phyloP scores from a whole-genome alignment of 1,140 invertebrate genomes.

The Drosophila aff. region DNA sequence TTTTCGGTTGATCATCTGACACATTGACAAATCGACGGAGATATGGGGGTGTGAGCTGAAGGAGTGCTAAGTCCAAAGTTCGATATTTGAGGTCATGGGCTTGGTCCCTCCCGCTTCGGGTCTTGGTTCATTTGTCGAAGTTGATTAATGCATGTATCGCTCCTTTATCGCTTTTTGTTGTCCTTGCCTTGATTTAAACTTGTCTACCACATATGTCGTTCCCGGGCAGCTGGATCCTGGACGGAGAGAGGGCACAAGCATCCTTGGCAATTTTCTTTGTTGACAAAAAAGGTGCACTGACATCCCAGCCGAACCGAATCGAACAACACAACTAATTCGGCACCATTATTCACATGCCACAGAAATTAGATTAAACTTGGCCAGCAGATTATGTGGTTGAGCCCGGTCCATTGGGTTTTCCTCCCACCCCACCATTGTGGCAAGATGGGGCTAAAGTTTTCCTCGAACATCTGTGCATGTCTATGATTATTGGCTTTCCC shows the following conservation, averaged over 20 bases:
- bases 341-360: conserved; percentile 45
- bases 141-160: conserved; percentile 69
- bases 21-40: conserved; percentile 72
- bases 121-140: conserved; percentile 48
- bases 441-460: conserved; percentile 29
- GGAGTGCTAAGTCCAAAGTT: conserved; percentile 2
- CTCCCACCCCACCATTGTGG: not conserved
- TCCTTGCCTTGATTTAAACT: conserved; percentile 56
- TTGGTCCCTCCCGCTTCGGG: not conserved
- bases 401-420: conserved; percentile 3
- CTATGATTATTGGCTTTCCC: conserved; percentile 48
- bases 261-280: conserved; percentile 33
- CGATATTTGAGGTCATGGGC: conserved; percentile 23
- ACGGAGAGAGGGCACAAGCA: not conserved
- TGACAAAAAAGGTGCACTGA: conserved; percentile 51
- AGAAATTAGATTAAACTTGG: conserved; percentile 48
- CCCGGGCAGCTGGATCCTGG: conserved; percentile 2
- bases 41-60: not conserved
- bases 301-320: conserved; percentile 23
- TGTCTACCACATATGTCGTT: conserved; percentile 56
- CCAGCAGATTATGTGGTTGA: conserved; percentile 32
- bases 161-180: conserved; percentile 29
- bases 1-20: conserved; percentile 50
- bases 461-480: conserved; percentile 39
- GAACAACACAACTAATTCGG: conserved; percentile 44